Base-by-base conservation (phyloP, 2,888 invertebrate genomes). In the Nemotelus nigrinus region DNA sequence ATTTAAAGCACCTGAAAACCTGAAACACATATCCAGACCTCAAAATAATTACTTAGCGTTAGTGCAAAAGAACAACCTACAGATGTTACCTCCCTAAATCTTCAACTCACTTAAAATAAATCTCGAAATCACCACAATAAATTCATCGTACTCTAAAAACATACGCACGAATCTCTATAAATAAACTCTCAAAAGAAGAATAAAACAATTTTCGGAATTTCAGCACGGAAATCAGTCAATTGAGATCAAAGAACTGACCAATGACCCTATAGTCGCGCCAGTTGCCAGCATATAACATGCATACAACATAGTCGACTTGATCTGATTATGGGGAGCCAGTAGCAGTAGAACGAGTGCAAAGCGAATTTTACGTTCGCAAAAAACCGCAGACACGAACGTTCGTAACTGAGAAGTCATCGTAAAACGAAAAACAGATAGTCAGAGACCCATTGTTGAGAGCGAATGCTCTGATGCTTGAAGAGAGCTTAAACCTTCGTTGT, bases 201-300 rank as follows among this genome's bases (percentile, higher is more conserved):
- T 25, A 63, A 63, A 63, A 63, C 47, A 65, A 65, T 3, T 41
- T 44, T 47, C 44, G 45, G 43, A 65, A 65, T 65, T 65, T 65
- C 65, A n/a, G 41, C 65, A 65, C 65, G 65, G 65, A 65, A 65
- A 65, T 45, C 65, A 65, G 45, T 65, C 65, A 65, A 65, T 65
- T 65, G 65, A 25, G 47, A 65, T 65, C 65, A 65, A 47, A 41
- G 65, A 65, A 5, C 65, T 65, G 65, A 65, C 65, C 65, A 65
- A 65, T 65, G 65, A 65, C 65, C 65, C 63, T 63, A 43, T 10
- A 39, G 63, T 43, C 41, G 63, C 43, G 41, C 41, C 63, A 5
- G 63, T 41, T 39, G 63, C 63, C 5, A 7, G 63, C 63, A 3
- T 8, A 7, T 8, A 8, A 43, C 63, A 63, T 7, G 25, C 39